Percentiles rank a stretch among this genome's conserved stretches.
phyloP scores from a whole-genome alignment of 2,797 vertebrate species.

The Lithobates sylvaticus region DNA sequence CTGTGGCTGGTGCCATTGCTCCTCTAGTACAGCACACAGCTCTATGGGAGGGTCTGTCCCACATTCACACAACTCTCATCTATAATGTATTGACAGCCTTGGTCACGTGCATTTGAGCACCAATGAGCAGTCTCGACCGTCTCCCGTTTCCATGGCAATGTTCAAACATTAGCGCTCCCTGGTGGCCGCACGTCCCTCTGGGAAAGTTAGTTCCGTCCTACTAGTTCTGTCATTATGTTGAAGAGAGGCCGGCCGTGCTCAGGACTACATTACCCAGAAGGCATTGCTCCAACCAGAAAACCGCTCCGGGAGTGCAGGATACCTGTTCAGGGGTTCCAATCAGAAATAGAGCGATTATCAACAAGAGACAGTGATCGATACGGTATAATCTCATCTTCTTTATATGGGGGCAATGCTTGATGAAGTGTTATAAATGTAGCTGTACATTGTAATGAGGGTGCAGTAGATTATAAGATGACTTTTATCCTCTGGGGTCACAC shows the following conservation, averaged over 20 bases:
- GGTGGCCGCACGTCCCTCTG: not conserved
- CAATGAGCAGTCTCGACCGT: no score
- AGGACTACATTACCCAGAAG: conserved; percentile 52
- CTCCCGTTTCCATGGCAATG: not conserved
- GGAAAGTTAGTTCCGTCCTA: conserved; percentile 13
- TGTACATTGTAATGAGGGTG: no score
- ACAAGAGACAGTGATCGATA: no score
- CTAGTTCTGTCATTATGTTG: not conserved
- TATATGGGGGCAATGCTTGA: no score
- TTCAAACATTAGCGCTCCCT: conserved; percentile 20
- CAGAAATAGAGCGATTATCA: no score
- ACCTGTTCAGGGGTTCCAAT: no score
- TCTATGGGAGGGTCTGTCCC: not conserved
- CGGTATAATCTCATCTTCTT: no score
- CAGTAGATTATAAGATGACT: no score
- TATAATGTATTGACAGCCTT: not conserved
- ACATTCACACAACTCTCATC: not conserved
- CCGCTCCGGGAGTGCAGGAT: not conserved
- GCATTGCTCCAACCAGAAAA: accelerated
- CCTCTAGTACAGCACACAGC: not conserved
- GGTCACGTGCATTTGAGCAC: not conserved
- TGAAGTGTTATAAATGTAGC: no score
- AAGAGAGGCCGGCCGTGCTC: not conserved
- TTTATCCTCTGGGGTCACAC: no score
- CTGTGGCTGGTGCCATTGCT: no score